These are phyloP conservation scores for Ctena decussata DNA, from an alignment of 2,888 invertebrate genomes.

Conservation along the genomic window DNA sequence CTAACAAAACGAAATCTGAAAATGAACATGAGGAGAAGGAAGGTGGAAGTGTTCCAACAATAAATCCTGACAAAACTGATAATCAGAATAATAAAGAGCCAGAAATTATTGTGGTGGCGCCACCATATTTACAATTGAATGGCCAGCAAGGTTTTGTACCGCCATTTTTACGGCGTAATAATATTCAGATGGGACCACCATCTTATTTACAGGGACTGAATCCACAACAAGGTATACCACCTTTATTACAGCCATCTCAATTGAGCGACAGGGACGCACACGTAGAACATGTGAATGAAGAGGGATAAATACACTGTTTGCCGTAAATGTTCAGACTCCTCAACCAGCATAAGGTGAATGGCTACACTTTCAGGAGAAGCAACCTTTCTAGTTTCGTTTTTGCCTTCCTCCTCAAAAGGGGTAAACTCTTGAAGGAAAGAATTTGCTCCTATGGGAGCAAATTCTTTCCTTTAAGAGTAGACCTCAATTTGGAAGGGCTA, in stretches of 20 bases:
- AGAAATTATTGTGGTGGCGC: not conserved
- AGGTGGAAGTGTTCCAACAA: not conserved
- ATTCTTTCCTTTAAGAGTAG: no score
- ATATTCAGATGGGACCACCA: not conserved
- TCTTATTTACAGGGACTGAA: not conserved
- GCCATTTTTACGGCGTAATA: not conserved
- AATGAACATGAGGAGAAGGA: not conserved
- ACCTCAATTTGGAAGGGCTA: no score
- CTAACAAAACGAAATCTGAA: not conserved
- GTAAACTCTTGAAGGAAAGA: no score
- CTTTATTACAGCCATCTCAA: not conserved
- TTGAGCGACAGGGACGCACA: not conserved
- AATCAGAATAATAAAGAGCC: not conserved
- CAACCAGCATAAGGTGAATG: no score
- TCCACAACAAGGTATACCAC: not conserved
- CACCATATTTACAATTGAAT: not conserved
- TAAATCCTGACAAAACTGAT: not conserved
- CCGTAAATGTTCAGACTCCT: no score
- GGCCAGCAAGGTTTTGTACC: not conserved
- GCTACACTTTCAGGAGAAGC: no score
- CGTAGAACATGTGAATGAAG: not conserved
- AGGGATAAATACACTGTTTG: no score
- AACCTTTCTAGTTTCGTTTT: no score
- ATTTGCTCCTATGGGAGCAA: no score
- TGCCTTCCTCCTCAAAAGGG: no score